Conservation (phyloP, 2,113 vertebrate species). For the Periophthalmus modestus region DNA sequence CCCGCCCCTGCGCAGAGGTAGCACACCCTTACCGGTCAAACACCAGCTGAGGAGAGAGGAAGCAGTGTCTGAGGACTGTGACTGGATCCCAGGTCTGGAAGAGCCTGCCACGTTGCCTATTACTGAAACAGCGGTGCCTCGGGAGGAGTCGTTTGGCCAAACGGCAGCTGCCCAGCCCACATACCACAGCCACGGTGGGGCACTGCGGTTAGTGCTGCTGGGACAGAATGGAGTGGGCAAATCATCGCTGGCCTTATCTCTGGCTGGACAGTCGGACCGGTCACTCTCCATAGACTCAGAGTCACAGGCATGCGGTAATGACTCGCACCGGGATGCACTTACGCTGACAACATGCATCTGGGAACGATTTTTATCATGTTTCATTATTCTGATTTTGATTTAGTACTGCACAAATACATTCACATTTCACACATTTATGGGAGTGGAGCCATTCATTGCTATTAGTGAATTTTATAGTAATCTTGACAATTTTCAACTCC, state of each 20-base stretch:
- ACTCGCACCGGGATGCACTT: constrained; percentile 7
- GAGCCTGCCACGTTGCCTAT: constrained; percentile 64
- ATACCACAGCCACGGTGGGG: constrained; percentile 67
- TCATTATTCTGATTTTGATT: background rate
- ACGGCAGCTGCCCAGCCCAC: constrained; percentile 36
- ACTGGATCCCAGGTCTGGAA: constrained; percentile 73
- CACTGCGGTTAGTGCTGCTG: constrained; percentile 79
- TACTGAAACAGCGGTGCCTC: constrained; percentile 61
- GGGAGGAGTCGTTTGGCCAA: constrained; percentile 62
- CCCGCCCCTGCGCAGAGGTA: constrained; percentile 75
- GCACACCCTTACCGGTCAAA: constrained; percentile 80
- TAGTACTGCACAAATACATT: background rate
- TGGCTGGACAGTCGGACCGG: constrained; percentile 81
- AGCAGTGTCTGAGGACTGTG: constrained; percentile 77
- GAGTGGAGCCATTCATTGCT: background rate
- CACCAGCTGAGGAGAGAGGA: constrained; percentile 79
- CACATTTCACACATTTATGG: background rate
- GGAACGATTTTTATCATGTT: background rate
- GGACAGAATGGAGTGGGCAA: constrained; percentile 91
- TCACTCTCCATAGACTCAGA: constrained; percentile 71
- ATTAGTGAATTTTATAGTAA: background rate
- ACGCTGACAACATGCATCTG: constrained; percentile 16
- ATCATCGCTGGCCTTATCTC: constrained; percentile 83
- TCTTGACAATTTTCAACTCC: background rate
- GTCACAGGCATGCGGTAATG: constrained; percentile 75